Conservation (phyloP, 2,888 invertebrate genomes). For the Xanthorhoe designata region DNA sequence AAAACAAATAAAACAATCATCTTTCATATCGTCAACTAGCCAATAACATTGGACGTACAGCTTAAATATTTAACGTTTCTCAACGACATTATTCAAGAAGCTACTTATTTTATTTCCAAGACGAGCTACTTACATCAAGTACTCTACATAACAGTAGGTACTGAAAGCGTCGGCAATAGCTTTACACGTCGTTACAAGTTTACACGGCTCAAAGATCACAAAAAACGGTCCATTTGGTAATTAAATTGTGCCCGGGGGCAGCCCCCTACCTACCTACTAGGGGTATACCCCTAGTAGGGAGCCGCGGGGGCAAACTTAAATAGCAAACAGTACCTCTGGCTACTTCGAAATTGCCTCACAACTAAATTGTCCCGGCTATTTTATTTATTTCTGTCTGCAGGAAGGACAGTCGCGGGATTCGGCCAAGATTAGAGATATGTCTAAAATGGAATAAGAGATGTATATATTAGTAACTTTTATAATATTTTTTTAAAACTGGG, state of each 20-base stretch:
- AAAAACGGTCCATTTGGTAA: conserved; percentile 80
- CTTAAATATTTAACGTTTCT: not conserved
- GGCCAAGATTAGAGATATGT: too few species aligned
- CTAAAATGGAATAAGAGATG: too few species aligned
- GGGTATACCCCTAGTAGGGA: conserved; percentile 25
- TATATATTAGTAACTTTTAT: too few species aligned
- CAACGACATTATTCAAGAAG: not conserved
- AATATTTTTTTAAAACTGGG: too few species aligned
- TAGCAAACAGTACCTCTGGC: conserved; percentile 62
- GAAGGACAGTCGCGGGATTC: conserved; percentile 1
- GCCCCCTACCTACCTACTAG: conserved; percentile 14
- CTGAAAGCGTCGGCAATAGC: conserved; percentile 25
- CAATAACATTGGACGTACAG: too few species aligned
- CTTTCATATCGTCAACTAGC: not conserved
- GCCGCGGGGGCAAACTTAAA: conserved; percentile 60
- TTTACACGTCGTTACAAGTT: conserved; percentile 47
- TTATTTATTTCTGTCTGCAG: conserved; percentile 29
- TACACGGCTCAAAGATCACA: conserved; percentile 68
- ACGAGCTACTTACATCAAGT: conserved; percentile 6
- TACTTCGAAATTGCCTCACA: conserved; percentile 60
- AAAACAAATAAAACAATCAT: not conserved
- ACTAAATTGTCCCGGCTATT: conserved; percentile 48
- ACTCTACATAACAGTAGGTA: conserved; percentile 20
- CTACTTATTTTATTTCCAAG: not conserved
- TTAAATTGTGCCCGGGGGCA: conserved; percentile 71